Conservation (phyloP, 1,140 invertebrate genomes). For the Heliconius hewitsoni region DNA sequence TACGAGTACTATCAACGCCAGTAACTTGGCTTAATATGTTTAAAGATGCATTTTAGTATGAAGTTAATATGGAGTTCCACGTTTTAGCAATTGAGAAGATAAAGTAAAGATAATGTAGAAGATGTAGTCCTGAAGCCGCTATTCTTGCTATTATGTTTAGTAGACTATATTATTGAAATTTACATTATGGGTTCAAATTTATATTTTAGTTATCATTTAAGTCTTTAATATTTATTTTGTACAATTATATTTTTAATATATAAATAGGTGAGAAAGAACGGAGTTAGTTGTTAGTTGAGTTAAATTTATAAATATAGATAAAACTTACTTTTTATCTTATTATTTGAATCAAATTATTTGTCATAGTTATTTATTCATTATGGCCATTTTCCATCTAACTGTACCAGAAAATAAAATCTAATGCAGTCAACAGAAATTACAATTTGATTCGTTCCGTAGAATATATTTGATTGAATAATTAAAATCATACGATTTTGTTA, state of each 20-base stretch:
- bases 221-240: slow-evolving; percentile 5
- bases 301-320: no score
- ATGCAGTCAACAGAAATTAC: neutral
- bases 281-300: no score
- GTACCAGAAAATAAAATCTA: neutral
- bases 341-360: no score
- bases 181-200: neutral
- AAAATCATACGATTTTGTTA: neutral
- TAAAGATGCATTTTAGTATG: neutral
- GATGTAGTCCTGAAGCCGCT: neutral
- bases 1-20: neutral
- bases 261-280: neutral
- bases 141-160: slow-evolving; percentile 4
- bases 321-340: no score
- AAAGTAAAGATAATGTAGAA: neutral
- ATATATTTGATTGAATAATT: neutral
- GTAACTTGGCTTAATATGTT: neutral
- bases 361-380: neutral
- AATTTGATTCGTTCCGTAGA: neutral
- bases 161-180: neutral
- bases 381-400: neutral
- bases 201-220: neutral
- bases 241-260: neutral
- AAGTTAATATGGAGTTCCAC: neutral
- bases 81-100: neutral